phyloP scores from a whole-genome alignment of 2,888 invertebrate genomes.

The Oscheius sp. region DNA sequence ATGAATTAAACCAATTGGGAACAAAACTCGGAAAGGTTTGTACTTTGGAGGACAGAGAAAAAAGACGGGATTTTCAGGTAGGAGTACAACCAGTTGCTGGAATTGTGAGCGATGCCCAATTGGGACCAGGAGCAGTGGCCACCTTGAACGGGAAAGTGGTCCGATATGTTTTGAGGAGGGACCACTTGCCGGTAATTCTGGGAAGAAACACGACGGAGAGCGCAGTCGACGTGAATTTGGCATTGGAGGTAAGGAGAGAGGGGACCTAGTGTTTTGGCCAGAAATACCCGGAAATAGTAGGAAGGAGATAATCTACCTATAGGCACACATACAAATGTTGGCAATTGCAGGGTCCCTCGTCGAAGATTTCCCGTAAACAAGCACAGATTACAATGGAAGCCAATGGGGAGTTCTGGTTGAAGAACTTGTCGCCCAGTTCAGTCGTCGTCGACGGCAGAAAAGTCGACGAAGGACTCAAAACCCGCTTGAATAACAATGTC shows the following conservation, averaged over 20 bases:
- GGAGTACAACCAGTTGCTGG: slow-evolving; percentile 44
- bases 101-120: slow-evolving; percentile 38
- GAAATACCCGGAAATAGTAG: not conserved
- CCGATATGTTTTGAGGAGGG: slow-evolving; percentile 53
- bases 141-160: slow-evolving; percentile 56
- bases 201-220: slow-evolving; percentile 76
- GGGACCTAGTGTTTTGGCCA: not conserved
- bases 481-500: slow-evolving; percentile 90
- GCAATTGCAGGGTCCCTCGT: slow-evolving; percentile 34
- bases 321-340: slow-evolving; percentile 1
- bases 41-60: not conserved
- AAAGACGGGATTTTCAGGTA: slow-evolving; percentile 39
- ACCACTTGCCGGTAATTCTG: slow-evolving; percentile 76
- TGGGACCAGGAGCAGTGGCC: slow-evolving; percentile 53
- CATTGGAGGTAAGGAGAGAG: slow-evolving; percentile 49
- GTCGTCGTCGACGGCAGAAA: slow-evolving; percentile 90
- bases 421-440: slow-evolving; percentile 44
- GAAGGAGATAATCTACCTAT: not conserved
- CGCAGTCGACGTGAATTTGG: slow-evolving; percentile 66
- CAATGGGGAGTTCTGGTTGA: slow-evolving; percentile 29
- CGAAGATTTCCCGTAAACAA: slow-evolving; percentile 54
- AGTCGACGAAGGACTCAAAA: slow-evolving; percentile 87
- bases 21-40: not conserved
- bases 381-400: slow-evolving; percentile 41
- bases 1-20: not conserved